Evolutionary conservation across 2,113 vertebrate genomes (phyloP), one percentile per base, ranked within the genome.

Genomic region (Romanogobio albipinnatus): DNA sequence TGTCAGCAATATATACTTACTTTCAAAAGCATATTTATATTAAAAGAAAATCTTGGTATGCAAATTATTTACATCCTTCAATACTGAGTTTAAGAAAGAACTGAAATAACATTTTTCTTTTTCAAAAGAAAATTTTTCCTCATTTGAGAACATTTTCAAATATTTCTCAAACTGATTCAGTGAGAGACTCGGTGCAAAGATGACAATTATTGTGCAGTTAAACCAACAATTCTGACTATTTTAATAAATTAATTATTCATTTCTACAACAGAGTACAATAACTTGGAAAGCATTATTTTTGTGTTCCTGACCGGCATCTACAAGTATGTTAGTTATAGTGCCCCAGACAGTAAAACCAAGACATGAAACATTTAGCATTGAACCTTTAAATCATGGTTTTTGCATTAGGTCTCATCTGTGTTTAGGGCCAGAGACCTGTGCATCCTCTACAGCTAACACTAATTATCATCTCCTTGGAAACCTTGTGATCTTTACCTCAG

Each of bases 401-500:
- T 85, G 77, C 74, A 83, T 79, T 45, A 79, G 9, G 45, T 75
- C 19, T 39, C 26, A 78, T 83, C 58, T 64, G 47, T 3, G 7
- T 36, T 29, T 66, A 85, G 43, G 70, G 2, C 43, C 61, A 68
- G 10, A 61, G 62, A 80, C 80, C 19, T 10, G 29, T 29, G 62
- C 36, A 29, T 68, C 58, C 24, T 47, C n/a, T 59, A 58, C 15
- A 62, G 71, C 56, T 79, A 84, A 56, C 43, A 66, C 59, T 76
- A 84, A 86, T 84, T 76, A 81, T n/a, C 58, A 66, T 81, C 74
- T 71, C 86, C 59, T 36, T 81, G 39, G 88, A 74, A 89, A 88
- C 62, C 73, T 49, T 51, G 33, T 47, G 45, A 61, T 74, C 82
- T 87, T 86, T 81, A 84, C 29, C 74, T 86, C 11, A 19, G 74